Evolutionary conservation across 2,888 invertebrate species (phyloP).

Genomic region (Cheilosia urbana): DNA sequence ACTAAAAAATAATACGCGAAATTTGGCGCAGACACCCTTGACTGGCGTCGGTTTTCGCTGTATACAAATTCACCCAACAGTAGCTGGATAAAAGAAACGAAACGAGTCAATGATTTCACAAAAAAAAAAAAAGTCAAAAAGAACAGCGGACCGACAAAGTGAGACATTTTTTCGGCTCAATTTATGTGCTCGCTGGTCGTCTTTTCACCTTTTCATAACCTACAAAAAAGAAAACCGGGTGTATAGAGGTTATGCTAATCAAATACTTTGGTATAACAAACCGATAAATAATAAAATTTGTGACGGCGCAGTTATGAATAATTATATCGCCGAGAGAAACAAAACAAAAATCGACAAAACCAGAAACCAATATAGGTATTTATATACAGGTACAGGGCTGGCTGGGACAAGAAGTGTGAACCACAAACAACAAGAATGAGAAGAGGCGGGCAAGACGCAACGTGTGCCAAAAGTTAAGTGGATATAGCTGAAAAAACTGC

Average conservation of each 20-base stretch:
- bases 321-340: slow-evolving; percentile 27
- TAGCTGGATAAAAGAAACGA: slow-evolving; percentile 17
- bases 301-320: slow-evolving; percentile 62
- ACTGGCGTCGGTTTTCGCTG: slow-evolving; percentile 5
- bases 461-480: slow-evolving; percentile 68
- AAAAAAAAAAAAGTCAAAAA: neutral
- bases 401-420: slow-evolving; percentile 29
- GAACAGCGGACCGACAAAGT: slow-evolving; percentile 32
- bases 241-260: slow-evolving; percentile 64
- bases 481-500: slow-evolving; percentile 37
- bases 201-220: slow-evolving; percentile 31
- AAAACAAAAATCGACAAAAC: slow-evolving; percentile 29
- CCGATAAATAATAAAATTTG: slow-evolving; percentile 59
- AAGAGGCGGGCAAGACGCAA: slow-evolving; percentile 21
- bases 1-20: slow-evolving; percentile 30
- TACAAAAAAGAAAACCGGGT: slow-evolving; percentile 38
- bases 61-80: slow-evolving; percentile 38
- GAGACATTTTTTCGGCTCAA: slow-evolving; percentile 22
- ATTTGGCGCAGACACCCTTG: slow-evolving; percentile 29
- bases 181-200: slow-evolving; percentile 12
- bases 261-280: slow-evolving; percentile 11
- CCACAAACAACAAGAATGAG: neutral
- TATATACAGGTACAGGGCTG: slow-evolving; percentile 21
- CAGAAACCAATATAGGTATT: slow-evolving; percentile 6
- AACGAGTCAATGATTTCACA: neutral